These are phyloP conservation scores for Gadopsis marmoratus DNA, from an alignment of 2,797 vertebrate species.

Conservation along the genomic window DNA sequence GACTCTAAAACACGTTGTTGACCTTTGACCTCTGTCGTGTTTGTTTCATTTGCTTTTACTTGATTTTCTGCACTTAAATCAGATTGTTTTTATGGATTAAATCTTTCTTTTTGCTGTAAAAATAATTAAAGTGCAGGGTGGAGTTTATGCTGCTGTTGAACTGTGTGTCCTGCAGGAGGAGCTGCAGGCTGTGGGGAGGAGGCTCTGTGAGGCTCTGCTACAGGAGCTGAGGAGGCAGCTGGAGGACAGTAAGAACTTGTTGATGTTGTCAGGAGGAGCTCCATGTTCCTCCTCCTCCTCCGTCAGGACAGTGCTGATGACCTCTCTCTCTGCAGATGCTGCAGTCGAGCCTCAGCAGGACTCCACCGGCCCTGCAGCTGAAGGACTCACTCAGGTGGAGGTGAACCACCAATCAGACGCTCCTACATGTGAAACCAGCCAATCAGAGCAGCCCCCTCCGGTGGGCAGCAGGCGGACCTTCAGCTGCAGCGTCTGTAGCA, in stretches of 20 bases:
- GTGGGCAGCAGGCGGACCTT: background rate
- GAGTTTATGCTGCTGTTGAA: no score
- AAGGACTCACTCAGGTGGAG: background rate
- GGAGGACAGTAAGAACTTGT: conserved; percentile 1
- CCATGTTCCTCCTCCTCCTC: background rate
- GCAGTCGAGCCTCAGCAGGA: background rate
- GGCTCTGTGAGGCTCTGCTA: conserved; percentile 37
- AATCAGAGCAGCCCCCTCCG: background rate
- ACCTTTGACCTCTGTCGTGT: no score
- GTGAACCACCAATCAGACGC: background rate
- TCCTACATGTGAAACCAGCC: background rate
- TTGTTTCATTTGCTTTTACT: no score
- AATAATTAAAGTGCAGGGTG: no score
- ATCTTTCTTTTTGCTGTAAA: no score
- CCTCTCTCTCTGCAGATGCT: background rate
- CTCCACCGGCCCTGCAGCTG: background rate
- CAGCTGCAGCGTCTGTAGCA: conserved; percentile 45
- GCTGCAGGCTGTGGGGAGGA: conserved; percentile 21
- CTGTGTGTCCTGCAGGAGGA: conserved; percentile 24
- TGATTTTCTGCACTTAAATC: no score
- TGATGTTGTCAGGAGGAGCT: background rate
- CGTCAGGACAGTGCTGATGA: background rate
- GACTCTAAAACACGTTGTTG: no score
- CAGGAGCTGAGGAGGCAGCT: conserved; percentile 53
- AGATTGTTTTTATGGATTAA: no score